Percentiles rank a stretch among this genome's conserved stretches.
Evolutionary conservation across 2,888 invertebrate genomes (phyloP).

Genomic region (Papilio elwesi): DNA sequence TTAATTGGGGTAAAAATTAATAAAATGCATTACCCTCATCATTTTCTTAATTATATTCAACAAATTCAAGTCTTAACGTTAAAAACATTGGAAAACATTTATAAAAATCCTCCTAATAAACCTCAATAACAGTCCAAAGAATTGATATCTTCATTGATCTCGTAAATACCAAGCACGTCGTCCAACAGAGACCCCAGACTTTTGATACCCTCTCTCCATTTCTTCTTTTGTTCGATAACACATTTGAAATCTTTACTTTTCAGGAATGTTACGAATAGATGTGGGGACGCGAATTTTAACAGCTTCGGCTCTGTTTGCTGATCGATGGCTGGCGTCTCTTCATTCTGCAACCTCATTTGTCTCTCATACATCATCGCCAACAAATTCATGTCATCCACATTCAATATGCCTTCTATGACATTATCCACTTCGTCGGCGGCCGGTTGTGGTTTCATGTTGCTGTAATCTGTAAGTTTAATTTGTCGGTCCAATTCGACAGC

Average conservation of each 20-base stretch:
- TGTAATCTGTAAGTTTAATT: constrained; percentile 56
- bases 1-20: no score
- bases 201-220: constrained; percentile 88
- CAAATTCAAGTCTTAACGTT: background rate
- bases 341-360: constrained; percentile 68
- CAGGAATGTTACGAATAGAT: constrained; percentile 85
- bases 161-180: constrained; percentile 87
- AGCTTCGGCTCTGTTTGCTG: constrained; percentile 53
- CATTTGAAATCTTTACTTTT: constrained; percentile 85
- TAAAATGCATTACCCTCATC: background rate
- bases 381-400: constrained; percentile 85
- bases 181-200: constrained; percentile 89
- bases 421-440: constrained; percentile 65
- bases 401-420: constrained; percentile 87
- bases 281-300: constrained; percentile 72
- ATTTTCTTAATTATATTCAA: constrained; percentile 11
- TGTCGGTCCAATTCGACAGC: constrained; percentile 59
- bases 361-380: constrained; percentile 85
- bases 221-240: constrained; percentile 84
- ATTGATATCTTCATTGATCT: constrained; percentile 81
- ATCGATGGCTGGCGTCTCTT: constrained; percentile 48
- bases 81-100: background rate
- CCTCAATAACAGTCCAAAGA: constrained; percentile 88
- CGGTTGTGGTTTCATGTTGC: constrained; percentile 43
- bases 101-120: constrained; percentile 40